Evolutionary conservation across 2,888 invertebrate genomes (phyloP).

Genomic region (Cataglyphis cursor): DNA sequence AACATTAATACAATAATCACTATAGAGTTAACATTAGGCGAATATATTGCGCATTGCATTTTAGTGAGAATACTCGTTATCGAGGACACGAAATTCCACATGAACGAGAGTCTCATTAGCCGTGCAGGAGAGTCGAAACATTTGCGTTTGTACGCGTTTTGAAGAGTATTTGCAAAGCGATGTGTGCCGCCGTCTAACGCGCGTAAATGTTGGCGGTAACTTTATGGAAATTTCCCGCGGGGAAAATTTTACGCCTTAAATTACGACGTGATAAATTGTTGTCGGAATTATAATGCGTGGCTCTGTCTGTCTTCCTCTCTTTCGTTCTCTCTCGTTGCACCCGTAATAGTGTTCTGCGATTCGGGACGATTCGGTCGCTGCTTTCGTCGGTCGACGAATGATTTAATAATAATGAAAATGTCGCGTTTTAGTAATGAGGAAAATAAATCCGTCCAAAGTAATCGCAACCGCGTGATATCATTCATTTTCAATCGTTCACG

Average conservation of each 20-base stretch:
- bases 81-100: constrained; percentile 18
- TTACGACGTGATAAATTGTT: constrained; percentile 46
- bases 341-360: constrained; percentile 27
- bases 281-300: constrained; percentile 42
- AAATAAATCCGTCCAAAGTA: constrained; percentile 2
- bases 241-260: constrained; percentile 48
- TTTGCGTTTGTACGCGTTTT: constrained; percentile 8
- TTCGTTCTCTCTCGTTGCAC: constrained; percentile 2
- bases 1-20: background rate
- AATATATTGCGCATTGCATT: background rate
- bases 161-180: constrained; percentile 3
- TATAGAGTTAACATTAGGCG: background rate
- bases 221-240: constrained; percentile 33
- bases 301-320: background rate
- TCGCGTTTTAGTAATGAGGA: constrained; percentile 35
- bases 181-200: constrained; percentile 24
- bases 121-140: constrained; percentile 12
- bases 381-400: constrained; percentile 9
- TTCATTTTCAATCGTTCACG: background rate
- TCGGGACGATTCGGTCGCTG: constrained; percentile 35
- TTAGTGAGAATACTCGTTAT: background rate
- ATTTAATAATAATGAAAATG: constrained; percentile 41
- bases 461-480: background rate
- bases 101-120: constrained; percentile 26
- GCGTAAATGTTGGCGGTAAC: constrained; percentile 27